Base-by-base conservation (phyloP, 2,888 invertebrate genomes). In the Acheta domesticus region DNA sequence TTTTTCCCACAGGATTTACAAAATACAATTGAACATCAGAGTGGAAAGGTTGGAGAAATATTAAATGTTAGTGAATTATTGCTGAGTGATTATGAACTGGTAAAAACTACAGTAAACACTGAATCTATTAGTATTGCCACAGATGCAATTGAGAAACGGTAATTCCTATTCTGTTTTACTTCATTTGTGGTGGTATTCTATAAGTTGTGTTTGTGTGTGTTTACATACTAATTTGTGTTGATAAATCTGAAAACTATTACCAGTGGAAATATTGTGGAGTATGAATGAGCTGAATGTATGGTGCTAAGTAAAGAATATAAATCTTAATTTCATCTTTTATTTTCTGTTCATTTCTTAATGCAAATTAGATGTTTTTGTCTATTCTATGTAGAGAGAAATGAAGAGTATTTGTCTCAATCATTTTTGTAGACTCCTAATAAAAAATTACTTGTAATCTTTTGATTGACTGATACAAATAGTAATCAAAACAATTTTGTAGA, bases 41-140 rank as follows among this genome's bases (percentile, higher is more conserved):
- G 94, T 85, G 91, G 91, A 77, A 92, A 93, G 83, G 91, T 96
- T 8, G 93, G 92, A 1, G 94, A 95, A 84, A 91, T 94, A 0
- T 86, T 96, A 2, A 95, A 94, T 84, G 89, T 94, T 20, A 94
- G 94, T 84, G 94, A 95, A 84, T 89, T 94, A 76, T 87, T 95
- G 2, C 87, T 95, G 76, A 93, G 90, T 83, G 94, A 95, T 84
- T 91, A 92, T 2, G 93, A 94, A 83, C 89, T 91, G 0, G 79
- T 92, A 86, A 93, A 92, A 84, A 91, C 91, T 0, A 91, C 93
- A 83, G 92, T 94, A 79, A 92, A 93, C 82, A 91, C 92, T 0
- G 91, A 92, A 73, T 91, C 91, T 78, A 88, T 95, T 16, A 91
- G 90, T 49, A 88, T 88, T 0, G 92, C 93, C 0, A 91, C 92